A percentile compares a stretch with the other conserved stretches of the same genome.
These are phyloP conservation scores for Oxytorus armatus DNA, from an alignment of 2,888 invertebrate genomes.

Conservation along the genomic window DNA sequence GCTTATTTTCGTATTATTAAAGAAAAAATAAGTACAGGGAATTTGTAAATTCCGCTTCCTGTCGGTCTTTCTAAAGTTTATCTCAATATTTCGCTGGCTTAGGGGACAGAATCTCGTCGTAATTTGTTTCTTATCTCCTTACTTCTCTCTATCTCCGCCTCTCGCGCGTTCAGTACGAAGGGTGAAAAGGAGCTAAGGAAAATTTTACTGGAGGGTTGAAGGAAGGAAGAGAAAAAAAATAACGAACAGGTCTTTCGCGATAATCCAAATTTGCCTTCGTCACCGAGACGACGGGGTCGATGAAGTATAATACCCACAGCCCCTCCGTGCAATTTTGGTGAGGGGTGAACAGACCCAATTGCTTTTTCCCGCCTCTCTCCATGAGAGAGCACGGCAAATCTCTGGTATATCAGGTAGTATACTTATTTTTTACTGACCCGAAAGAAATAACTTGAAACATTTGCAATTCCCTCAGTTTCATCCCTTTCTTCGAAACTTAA, in stretches of 20 bases:
- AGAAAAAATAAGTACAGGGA: too few relatives aligned
- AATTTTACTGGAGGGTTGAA: constrained; percentile 52
- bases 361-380: background rate
- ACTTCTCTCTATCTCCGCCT: constrained; percentile 18
- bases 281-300: constrained; percentile 34
- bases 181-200: constrained; percentile 25
- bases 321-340: constrained; percentile 24
- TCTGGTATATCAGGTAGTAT: constrained; percentile 7
- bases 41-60: constrained; percentile 7
- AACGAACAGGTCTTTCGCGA: constrained; percentile 19
- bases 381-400: background rate
- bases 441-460: background rate
- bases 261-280: constrained; percentile 52
- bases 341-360: constrained; percentile 51
- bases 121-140: constrained; percentile 48
- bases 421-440: background rate
- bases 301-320: constrained; percentile 18
- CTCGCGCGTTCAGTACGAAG: constrained; percentile 2
- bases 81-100: constrained; percentile 31
- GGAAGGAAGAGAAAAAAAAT: constrained; percentile 34
- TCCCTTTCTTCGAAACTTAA: too few relatives aligned
- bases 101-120: constrained; percentile 33
- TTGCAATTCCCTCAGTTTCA: background rate
- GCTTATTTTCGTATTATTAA: background rate
- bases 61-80: constrained; percentile 12